Percentiles rank a stretch among this genome's conserved stretches.
Conservation (phyloP, 1,140 invertebrate genomes). For the Caenorhabditis latens region DNA sequence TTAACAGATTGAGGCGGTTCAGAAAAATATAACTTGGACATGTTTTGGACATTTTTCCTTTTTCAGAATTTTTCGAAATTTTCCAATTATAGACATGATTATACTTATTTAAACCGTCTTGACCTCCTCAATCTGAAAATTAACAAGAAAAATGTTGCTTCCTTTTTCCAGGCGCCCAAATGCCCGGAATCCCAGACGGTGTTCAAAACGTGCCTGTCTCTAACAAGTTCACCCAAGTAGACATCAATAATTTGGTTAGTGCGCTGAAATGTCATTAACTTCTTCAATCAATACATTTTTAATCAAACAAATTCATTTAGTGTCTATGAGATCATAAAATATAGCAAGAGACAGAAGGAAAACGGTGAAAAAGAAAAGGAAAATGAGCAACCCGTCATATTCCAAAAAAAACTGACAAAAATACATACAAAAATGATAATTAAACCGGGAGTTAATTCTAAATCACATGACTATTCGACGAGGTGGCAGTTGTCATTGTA, state of each 20-base stretch:
- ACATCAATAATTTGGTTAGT: background rate
- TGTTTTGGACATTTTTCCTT: too few species aligned
- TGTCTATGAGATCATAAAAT: constrained; percentile 1
- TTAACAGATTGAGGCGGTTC: too few species aligned
- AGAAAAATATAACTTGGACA: too few species aligned
- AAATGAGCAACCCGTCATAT: background rate
- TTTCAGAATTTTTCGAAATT: too few species aligned
- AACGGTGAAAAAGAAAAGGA: too few species aligned
- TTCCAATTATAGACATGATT: too few species aligned
- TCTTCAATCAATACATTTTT: background rate
- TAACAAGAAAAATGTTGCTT: too few species aligned
- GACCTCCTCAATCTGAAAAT: too few species aligned
- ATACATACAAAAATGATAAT: background rate
- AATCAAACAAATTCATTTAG: background rate
- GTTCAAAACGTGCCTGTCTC: background rate
- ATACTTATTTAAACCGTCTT: too few species aligned
- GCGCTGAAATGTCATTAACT: constrained; percentile 20
- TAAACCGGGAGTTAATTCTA: background rate
- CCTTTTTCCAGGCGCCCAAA: background rate
- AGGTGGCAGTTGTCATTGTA: background rate
- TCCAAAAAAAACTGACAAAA: background rate
- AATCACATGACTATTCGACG: constrained; percentile 4
- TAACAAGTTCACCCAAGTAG: background rate
- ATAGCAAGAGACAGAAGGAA: too few species aligned
- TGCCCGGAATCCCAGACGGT: constrained; percentile 23